Evolutionary conservation across 2,888 invertebrate species (phyloP).

Genomic region (Dorcus parallelipipedus): DNA sequence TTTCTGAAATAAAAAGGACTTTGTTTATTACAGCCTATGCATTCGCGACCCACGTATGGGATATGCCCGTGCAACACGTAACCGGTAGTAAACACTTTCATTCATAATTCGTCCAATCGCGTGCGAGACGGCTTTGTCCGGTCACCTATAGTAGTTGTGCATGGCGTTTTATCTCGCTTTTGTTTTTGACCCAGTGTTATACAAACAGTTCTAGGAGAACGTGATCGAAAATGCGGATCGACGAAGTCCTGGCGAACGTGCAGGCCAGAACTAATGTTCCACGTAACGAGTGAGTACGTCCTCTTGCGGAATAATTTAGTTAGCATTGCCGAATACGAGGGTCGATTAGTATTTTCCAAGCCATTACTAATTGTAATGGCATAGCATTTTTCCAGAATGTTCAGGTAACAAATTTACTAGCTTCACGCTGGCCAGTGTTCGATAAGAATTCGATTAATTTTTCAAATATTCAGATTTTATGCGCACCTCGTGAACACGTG

Average conservation of each 20-base stretch:
- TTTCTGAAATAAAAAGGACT: too few species aligned
- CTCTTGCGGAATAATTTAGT: neutral
- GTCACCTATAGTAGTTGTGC: neutral
- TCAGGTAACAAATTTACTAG: too few species aligned
- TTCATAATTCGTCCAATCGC: conserved; percentile 7
- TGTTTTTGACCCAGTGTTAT: neutral
- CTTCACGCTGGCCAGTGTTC: too few species aligned
- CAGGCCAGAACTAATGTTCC: conserved; percentile 4
- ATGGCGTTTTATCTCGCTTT: neutral
- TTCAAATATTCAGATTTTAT: too few species aligned
- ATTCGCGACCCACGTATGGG: neutral
- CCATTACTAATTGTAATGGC: too few species aligned
- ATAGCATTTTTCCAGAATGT: too few species aligned
- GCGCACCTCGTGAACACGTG: too few species aligned
- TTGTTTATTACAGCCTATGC: too few species aligned
- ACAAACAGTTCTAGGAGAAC: neutral
- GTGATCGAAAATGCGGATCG: neutral
- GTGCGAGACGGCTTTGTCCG: neutral
- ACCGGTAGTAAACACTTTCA: conserved; percentile 8
- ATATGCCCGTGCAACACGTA: neutral
- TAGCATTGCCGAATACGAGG: too few species aligned
- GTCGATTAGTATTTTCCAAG: too few species aligned
- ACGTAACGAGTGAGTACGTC: conserved; percentile 16
- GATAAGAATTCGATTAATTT: too few species aligned
- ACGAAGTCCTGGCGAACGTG: conserved; percentile 1